Conservation (phyloP, 2,888 invertebrate species). For the Acanthacorydalis orientalis region DNA sequence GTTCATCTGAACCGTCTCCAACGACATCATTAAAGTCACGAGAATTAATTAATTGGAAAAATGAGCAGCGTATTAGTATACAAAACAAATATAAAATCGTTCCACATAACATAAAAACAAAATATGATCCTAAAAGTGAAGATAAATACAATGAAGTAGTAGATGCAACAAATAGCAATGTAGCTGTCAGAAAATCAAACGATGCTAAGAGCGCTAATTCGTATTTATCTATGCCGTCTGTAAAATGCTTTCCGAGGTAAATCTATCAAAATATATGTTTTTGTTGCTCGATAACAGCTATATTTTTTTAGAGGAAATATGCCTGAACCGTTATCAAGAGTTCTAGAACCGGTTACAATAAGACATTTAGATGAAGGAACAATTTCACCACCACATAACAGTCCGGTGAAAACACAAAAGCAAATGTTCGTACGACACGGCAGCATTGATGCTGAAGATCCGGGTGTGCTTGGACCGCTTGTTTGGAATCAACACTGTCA, state of each 20-base stretch:
- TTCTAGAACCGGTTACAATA: conserved; percentile 63
- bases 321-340: conserved; percentile 61
- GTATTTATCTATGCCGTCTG: conserved; percentile 72
- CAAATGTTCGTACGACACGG: conserved; percentile 39
- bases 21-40: background rate
- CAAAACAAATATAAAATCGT: background rate
- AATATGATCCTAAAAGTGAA: background rate
- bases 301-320: conserved; percentile 39
- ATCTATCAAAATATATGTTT: background rate
- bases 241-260: conserved; percentile 65
- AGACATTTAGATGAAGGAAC: conserved; percentile 40
- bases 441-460: conserved; percentile 53
- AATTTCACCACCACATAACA: conserved; percentile 17
- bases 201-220: conserved; percentile 37
- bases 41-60: conserved; percentile 2
- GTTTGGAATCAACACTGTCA: conserved; percentile 71
- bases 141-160: conserved; percentile 8
- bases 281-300: background rate
- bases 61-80: background rate
- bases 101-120: background rate
- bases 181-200: background rate
- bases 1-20: conserved; percentile 8
- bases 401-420: conserved; percentile 22
- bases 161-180: conserved; percentile 17
- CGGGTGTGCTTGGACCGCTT: conserved; percentile 67